phyloP scores from a whole-genome alignment of 2,113 vertebrate species.

The Todiramphus saurophagus region DNA sequence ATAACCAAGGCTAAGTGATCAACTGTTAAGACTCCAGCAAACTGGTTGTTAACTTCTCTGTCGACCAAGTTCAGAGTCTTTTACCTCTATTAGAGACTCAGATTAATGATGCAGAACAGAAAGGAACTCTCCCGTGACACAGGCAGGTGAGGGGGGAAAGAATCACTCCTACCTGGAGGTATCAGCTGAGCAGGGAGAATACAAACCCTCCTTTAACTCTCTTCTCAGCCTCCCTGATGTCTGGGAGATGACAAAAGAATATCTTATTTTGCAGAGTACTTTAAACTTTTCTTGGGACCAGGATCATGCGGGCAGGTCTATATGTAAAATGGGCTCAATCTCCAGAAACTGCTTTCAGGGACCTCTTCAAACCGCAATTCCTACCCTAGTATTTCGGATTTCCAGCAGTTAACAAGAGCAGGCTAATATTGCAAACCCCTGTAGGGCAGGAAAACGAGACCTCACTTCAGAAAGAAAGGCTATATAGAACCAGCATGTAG shows the following conservation, averaged over 20 bases:
- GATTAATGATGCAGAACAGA: conserved; percentile 38
- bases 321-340: not conserved
- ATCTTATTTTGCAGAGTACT: not conserved
- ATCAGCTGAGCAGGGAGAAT: not conserved
- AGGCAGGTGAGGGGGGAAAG: not conserved
- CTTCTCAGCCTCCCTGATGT: not conserved
- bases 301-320: not conserved
- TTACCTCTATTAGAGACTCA: conserved; percentile 14
- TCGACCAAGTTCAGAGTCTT: conserved; percentile 16
- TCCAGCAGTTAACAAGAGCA: not conserved
- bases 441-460: not conserved
- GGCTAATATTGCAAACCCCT: not conserved
- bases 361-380: not conserved
- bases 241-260: not conserved
- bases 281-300: not conserved
- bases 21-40: conserved; percentile 10
- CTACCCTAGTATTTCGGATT: not conserved
- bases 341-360: not conserved
- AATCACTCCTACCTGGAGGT: not conserved
- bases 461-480: not conserved
- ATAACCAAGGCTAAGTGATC: conserved; percentile 66
- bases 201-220: not conserved
- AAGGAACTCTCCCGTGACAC: conserved; percentile 7
- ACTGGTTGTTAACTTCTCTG: conserved; percentile 47
- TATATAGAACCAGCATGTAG: not conserved